Base-by-base conservation (phyloP, 2,113 vertebrate species). In the Hemiprocne comata region DNA sequence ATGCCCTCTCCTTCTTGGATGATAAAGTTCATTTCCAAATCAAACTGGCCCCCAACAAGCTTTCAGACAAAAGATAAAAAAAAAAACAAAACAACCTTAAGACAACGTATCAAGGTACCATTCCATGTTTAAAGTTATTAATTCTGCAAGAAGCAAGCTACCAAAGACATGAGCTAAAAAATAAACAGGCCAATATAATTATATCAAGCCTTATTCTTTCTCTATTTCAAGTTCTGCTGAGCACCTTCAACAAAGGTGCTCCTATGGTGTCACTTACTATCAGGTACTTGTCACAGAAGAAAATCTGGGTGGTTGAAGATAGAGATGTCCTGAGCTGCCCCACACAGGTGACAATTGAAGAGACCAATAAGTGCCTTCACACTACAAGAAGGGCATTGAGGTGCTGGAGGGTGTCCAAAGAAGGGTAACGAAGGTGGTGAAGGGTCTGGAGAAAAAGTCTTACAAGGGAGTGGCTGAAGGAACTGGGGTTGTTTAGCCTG, bases 11-110 rank as follows among this genome's bases (percentile, higher is more conserved):
- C 97, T 96, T 99, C 99, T 98, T 99, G 99, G 95, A 99, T 99
- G 96, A 99, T 99, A 88, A 99, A 99, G 98, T 99, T 99, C 98
- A 99, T 99, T 97, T 99, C 99, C 95, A 99, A 98, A 98, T 99
- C 99, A 97, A 99, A 99, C 46, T 98, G 99, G 40, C 99, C 99
- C 2, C 99, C 99, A 1, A 99, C 99, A 70, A 99, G 97, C 99
- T 99, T 98, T 73, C 28, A 93, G 75, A 69, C 18, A 85, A 78
- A 91, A 73, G 6, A 67, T 62, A 46, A 8, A 70, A 57, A 46
- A 29, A 50, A 50, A 42, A 42, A 42, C n/a, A n/a, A n/a, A n/a
- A n/a, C n/a, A n/a, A 50, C 5, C 3, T 83, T 73, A 61, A 66
- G 34, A 44, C 8, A 89, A 50, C 2, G 17, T 19, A 57, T 60